Base-by-base conservation (phyloP, 1,140 invertebrate species). In the Argopecten irradians region DNA sequence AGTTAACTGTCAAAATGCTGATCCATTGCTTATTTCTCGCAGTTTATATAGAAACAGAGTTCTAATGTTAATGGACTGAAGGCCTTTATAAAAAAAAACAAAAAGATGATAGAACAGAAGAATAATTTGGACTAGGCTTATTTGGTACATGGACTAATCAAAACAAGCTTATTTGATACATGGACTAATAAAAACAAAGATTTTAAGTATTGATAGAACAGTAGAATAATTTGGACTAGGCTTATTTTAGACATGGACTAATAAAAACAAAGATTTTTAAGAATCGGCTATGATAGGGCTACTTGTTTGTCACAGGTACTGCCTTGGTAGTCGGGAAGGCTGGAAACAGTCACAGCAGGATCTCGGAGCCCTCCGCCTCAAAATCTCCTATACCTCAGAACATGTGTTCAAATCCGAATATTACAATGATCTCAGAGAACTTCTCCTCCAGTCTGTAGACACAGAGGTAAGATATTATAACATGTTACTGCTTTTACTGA, bases 361-460 rank as follows among this genome's bases (percentile, higher is more conserved):
- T 83, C 96, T 98, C 84, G 98, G 98, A 88, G 98, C 98, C 9
- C 95, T 99, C 87, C 96, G 98, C 82, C 96, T 99, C 41, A 97
- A 98, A 93, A 97, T 98, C 90, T 97, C 98, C 93, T 98, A 98
- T 95, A 98, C 97, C 9, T 97, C 97, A 28, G 98, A 98, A 96
- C 97, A 98, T 95, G 98, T 98, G 41, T 98, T 99, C 95, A 97
- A 97, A 36, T 96, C 97, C 82, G 96, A 97, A 86, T 97, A 97
- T 91, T 99, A 99, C 93, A 96, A 97, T 86, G 96, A 96, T 92
- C 96, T 99, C 7, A 96, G 97, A 91, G 96, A 97, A 93, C 95
- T 98, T 46, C 96, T 98, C 39, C 96, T 98, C 19, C 96, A 97
- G 92, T 98, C 97, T 92, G 96, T 97, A 32, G 96, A 97, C 90